Evolutionary conservation across 92 coral and sea anemone genomes (phyloP).

Genomic region (Pocillopora meandrina): DNA sequence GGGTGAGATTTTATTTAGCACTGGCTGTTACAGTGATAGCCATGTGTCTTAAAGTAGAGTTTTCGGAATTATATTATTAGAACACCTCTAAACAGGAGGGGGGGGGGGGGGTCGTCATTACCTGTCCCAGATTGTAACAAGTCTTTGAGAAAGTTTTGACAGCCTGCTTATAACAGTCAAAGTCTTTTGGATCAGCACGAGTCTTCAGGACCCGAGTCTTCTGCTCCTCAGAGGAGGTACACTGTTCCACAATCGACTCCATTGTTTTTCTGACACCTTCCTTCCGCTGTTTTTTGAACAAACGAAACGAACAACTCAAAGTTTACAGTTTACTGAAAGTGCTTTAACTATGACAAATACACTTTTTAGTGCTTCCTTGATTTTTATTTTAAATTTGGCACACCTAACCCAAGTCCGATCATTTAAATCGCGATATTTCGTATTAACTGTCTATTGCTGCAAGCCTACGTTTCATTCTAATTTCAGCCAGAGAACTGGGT

Average conservation of each 20-base stretch:
- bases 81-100: not conserved
- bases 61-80: not conserved
- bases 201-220: conserved; percentile 58
- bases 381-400: too few species aligned
- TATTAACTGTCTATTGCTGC: too few species aligned
- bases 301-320: not conserved
- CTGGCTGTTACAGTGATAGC: too few species aligned
- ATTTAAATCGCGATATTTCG: too few species aligned
- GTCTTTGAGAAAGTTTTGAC: conserved; percentile 66
- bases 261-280: conserved; percentile 65
- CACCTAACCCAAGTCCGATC: too few species aligned
- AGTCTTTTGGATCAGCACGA: conserved; percentile 76
- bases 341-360: not conserved
- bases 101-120: conserved; percentile 1
- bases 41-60: too few species aligned
- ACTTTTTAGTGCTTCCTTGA: not conserved
- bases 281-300: conserved; percentile 50
- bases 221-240: conserved; percentile 47
- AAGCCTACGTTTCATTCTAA: too few species aligned
- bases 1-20: too few species aligned
- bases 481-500: too few species aligned
- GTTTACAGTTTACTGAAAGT: too few species aligned
- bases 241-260: conserved; percentile 68
- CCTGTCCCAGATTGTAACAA: conserved; percentile 85
- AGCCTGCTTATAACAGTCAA: conserved; percentile 81